Base-by-base conservation (phyloP, 2,797 vertebrate genomes). In the Pangasius mekongensis region DNA sequence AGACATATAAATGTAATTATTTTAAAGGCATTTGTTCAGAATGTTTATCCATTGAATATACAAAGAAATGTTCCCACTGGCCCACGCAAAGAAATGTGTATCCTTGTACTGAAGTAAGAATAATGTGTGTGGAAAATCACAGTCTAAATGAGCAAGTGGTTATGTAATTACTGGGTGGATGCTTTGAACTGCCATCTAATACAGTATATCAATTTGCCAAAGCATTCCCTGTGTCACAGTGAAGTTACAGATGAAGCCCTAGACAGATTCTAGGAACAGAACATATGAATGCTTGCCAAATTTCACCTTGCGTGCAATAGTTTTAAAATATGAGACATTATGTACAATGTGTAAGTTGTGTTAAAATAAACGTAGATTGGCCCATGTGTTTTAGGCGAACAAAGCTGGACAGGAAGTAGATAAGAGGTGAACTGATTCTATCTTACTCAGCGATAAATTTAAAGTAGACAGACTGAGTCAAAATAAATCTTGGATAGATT, bases 241-340 rank as follows among this genome's bases (percentile, higher is more conserved):
- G 76, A 89, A 85, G 66, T 86, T 86, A 49, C 47, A 2, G 85
- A 87, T 87, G 60, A 95, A 95, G 91, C 93, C 93, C 94, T 93
- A 92, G 93, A 94, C 92, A 86, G 88, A 87, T 81, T 88, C 43
- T 86, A 84, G 90, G 87, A 85, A 90, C 0, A 20, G 54, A 66
- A 84, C 49, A 33, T 71, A 33, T 69, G 49, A 54, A 54, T 36
- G 22, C 20, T 36, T 54, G 83, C 83, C 83, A 84, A 69, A 56
- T 54, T 69, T 84, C 22, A 84, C 83, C 85, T 71, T 39, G 6
- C 36, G 11, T 64, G 60, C 84, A 69, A 81, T 22, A 47, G 58
- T 18, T 69, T 73, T 84, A 52, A 87, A 82, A 60, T 66, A 87
- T 73, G 54, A 89, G 83, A 43, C 74, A 39, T 20, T 36, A 11